phyloP scores from a whole-genome alignment of 2,888 invertebrate genomes.

The Philaethria dido region DNA sequence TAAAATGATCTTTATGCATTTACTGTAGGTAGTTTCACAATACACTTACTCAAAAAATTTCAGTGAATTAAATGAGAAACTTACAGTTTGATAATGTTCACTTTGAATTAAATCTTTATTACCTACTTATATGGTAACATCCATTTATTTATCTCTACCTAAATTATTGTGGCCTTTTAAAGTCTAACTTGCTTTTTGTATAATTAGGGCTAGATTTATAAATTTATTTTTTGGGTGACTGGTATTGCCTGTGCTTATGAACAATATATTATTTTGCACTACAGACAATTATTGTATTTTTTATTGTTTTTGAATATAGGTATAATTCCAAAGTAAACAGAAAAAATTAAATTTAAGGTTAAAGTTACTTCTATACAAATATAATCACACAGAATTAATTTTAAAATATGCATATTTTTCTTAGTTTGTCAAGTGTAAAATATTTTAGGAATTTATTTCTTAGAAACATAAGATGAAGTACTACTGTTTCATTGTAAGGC shows the following conservation, averaged over 20 bases:
- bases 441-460: conserved; percentile 78
- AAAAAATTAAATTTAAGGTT: conserved; percentile 55
- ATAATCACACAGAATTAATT: conserved; percentile 55
- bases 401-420: conserved; percentile 60
- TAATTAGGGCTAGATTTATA: conserved; percentile 73
- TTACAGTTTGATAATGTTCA: conserved; percentile 57
- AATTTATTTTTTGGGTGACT: conserved; percentile 63
- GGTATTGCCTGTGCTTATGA: conserved; percentile 59
- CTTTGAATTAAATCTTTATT: conserved; percentile 64
- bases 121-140: conserved; percentile 68
- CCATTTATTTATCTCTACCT: conserved; percentile 77
- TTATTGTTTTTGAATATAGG: conserved; percentile 56
- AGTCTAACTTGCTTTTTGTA: conserved; percentile 78
- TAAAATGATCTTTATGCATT: conserved; percentile 58
- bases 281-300: conserved; percentile 42
- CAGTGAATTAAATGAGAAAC: conserved; percentile 72
- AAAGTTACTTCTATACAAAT: conserved; percentile 54
- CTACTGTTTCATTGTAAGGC: conserved; percentile 71
- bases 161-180: conserved; percentile 82
- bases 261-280: conserved; percentile 47
- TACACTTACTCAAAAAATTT: conserved; percentile 32
- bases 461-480: conserved; percentile 79
- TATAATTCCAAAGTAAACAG: conserved; percentile 53
- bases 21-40: conserved; percentile 51
- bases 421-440: conserved; percentile 75